These are phyloP conservation scores for Calliphora vicina DNA, from an alignment of 1,140 invertebrate genomes.

Conservation along the genomic window DNA sequence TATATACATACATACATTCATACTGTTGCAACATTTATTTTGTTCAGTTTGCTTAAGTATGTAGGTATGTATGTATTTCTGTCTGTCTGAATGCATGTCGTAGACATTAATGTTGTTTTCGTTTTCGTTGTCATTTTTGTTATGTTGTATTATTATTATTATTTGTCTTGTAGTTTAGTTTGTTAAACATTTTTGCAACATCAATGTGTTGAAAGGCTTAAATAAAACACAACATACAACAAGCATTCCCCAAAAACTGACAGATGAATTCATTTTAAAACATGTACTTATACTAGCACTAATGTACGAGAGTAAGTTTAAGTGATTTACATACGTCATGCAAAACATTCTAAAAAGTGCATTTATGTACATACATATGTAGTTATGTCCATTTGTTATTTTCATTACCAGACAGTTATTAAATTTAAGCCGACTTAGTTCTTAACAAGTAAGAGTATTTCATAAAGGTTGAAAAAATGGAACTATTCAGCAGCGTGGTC, in stretches of 20 bases:
- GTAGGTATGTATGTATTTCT: not conserved
- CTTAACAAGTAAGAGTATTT: not conserved
- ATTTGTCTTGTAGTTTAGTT: constrained; percentile 8
- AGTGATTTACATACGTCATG: too few relatives aligned
- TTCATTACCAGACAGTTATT: not conserved
- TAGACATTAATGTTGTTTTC: not conserved
- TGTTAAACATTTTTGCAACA: constrained; percentile 6
- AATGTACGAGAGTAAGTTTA: too few relatives aligned
- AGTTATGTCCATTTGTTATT: too few relatives aligned
- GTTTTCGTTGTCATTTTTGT: not conserved
- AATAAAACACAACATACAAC: not conserved
- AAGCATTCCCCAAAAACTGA: too few relatives aligned
- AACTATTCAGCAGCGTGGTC: too few relatives aligned
- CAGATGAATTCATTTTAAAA: not conserved
- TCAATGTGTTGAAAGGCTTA: not conserved
- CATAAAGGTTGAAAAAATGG: too few relatives aligned
- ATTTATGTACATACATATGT: not conserved
- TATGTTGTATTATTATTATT: not conserved
- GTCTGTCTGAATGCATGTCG: not conserved
- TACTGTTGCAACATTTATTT: too few relatives aligned
- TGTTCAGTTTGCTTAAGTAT: not conserved
- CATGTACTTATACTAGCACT: not conserved
- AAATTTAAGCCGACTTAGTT: not conserved
- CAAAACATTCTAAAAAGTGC: too few relatives aligned
- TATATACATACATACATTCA: not conserved